These are phyloP conservation scores for Tachysurus vachellii DNA, from an alignment of 2,113 vertebrate genomes.

Conservation along the genomic window DNA sequence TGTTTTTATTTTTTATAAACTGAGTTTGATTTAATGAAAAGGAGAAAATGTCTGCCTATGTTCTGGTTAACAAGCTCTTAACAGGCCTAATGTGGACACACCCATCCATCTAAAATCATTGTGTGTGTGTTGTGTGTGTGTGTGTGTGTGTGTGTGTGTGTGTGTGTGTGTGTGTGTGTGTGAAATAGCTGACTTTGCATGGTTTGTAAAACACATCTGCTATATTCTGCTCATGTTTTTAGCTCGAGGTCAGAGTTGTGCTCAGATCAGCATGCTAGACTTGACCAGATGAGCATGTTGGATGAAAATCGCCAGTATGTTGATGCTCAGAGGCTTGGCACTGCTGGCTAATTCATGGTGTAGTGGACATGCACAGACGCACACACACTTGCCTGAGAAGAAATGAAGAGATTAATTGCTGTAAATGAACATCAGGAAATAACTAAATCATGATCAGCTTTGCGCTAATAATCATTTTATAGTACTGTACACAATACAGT, in stretches of 20 bases:
- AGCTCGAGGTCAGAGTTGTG: conserved; percentile 11
- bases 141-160: background rate
- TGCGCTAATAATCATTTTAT: background rate
- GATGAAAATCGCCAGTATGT: background rate
- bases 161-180: conserved; percentile 14
- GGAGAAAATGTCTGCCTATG: background rate
- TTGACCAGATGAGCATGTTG: background rate
- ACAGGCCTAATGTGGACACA: background rate
- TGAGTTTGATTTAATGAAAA: conserved; percentile 33
- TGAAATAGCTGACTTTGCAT: conserved; percentile 24
- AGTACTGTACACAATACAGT: background rate
- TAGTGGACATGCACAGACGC: background rate
- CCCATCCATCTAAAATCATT: background rate
- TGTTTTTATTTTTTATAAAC: background rate
- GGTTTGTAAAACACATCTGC: conserved; percentile 1
- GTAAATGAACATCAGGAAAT: background rate
- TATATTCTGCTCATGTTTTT: background rate
- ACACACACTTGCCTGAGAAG: background rate
- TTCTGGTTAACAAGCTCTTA: conserved; percentile 2
- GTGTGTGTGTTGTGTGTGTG: background rate
- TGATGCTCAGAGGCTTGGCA: conserved; percentile 9
- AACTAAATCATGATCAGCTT: background rate
- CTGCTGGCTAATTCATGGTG: background rate
- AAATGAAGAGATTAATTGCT: background rate
- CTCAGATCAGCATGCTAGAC: background rate